Conservation (phyloP, 2,797 vertebrate genomes). For the Characodon lateralis region DNA sequence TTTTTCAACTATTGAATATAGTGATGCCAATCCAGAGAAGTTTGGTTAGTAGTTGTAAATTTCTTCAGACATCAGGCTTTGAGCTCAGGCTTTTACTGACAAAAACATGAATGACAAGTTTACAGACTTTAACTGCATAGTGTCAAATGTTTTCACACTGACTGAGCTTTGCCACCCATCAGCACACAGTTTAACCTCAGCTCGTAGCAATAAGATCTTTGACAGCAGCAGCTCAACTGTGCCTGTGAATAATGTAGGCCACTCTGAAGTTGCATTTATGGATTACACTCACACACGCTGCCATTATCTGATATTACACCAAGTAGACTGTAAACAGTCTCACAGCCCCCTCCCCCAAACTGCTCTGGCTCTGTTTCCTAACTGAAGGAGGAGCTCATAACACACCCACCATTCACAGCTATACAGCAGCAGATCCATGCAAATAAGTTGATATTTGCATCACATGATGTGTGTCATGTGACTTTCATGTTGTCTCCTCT, state of each 20-base stretch:
- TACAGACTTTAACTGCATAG: neutral
- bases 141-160: neutral
- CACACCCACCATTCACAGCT: constrained; percentile 13
- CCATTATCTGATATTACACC: constrained; percentile 45
- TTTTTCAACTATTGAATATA: neutral
- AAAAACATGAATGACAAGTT: neutral
- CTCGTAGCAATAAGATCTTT: constrained; percentile 29
- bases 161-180: neutral
- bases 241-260: constrained; percentile 35
- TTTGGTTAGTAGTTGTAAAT: too few species aligned
- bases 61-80: too few species aligned
- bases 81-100: neutral
- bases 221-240: constrained; percentile 2
- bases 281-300: constrained; percentile 36
- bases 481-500: constrained; percentile 11
- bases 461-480: constrained; percentile 8
- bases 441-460: neutral
- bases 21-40: too few species aligned
- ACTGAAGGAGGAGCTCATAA: constrained; percentile 4
- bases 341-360: constrained; percentile 46
- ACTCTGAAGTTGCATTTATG: constrained; percentile 39
- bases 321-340: constrained; percentile 51
- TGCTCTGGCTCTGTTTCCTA: constrained; percentile 11
- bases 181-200: constrained; percentile 27
- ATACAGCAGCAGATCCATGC: constrained; percentile 2